These are phyloP conservation scores for Disparrhopalites patrizii DNA, from an alignment of 2,888 invertebrate genomes.

Conservation along the genomic window DNA sequence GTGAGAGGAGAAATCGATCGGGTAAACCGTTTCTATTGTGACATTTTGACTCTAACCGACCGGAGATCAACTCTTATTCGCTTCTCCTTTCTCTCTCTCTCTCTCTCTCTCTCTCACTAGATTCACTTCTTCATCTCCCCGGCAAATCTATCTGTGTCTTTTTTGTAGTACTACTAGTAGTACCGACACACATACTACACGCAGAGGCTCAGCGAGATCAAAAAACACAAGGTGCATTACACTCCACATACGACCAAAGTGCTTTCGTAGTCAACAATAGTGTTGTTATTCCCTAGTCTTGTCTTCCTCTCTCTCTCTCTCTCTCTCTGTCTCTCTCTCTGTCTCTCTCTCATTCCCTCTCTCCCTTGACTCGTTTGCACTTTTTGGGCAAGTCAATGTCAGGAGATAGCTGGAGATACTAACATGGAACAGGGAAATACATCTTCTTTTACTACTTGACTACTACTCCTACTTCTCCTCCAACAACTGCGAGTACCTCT, in stretches of 20 bases:
- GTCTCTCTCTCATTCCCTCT: too few relatives aligned
- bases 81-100: constrained; percentile 22
- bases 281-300: neutral
- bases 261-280: constrained; percentile 8
- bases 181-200: constrained; percentile 2
- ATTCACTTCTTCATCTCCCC: constrained; percentile 26
- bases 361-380: too few relatives aligned
- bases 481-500: too few relatives aligned
- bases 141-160: constrained; percentile 24
- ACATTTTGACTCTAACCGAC: constrained; percentile 46
- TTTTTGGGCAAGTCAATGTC: too few relatives aligned
- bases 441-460: too few relatives aligned
- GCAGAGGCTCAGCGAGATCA: constrained; percentile 5
- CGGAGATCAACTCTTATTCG: constrained; percentile 39
- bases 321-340: too few relatives aligned
- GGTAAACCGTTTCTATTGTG: constrained; percentile 42
- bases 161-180: too few relatives aligned
- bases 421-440: too few relatives aligned
- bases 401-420: too few relatives aligned
- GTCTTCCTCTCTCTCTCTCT: too few relatives aligned
- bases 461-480: too few relatives aligned
- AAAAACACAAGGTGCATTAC: constrained; percentile 14
- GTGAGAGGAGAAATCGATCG: constrained; percentile 33
- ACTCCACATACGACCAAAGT: constrained; percentile 5
- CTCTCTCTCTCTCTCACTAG: too few relatives aligned